Conservation (phyloP, 1,140 invertebrate genomes). For the Brachystomella parvula region DNA sequence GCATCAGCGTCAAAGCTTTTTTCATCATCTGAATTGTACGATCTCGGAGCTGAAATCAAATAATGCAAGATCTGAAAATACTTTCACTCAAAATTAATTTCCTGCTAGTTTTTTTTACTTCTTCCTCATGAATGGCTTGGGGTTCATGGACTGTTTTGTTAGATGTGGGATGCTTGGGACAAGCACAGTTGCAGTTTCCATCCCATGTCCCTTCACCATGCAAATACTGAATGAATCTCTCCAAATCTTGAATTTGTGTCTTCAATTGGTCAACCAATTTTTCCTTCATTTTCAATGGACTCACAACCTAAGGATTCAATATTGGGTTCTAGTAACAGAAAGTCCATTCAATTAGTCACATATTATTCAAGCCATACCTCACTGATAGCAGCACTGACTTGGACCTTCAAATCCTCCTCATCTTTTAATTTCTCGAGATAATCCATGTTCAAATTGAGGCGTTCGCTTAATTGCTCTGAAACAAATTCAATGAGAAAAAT, state of each 20-base stretch:
- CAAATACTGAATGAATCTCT: conserved; percentile 92
- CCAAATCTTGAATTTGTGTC: conserved; percentile 92
- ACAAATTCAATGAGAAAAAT: background rate
- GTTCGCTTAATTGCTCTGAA: conserved; percentile 32
- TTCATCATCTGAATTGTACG: conserved; percentile 64
- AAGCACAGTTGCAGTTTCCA: conserved; percentile 53
- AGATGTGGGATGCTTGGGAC: conserved; percentile 50
- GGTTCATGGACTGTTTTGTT: conserved; percentile 27
- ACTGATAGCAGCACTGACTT: conserved; percentile 37
- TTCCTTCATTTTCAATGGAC: conserved; percentile 91
- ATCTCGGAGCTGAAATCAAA: conserved; percentile 41
- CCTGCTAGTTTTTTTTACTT: conserved; percentile 22
- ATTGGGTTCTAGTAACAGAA: background rate
- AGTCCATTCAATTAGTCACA: background rate
- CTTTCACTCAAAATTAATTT: background rate
- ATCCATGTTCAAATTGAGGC: conserved; percentile 36
- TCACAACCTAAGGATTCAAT: conserved; percentile 65
- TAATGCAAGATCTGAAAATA: background rate
- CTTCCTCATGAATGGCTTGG: conserved; percentile 33
- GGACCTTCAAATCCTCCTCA: conserved; percentile 32
- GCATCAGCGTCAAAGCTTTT: conserved; percentile 74
- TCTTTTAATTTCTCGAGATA: conserved; percentile 33
- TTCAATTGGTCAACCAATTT: conserved; percentile 89
- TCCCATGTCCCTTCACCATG: conserved; percentile 54
- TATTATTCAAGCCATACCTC: conserved; percentile 25